Evolutionary conservation across 2,797 vertebrate species (phyloP).

Genomic region (Bucorvus abyssinicus): DNA sequence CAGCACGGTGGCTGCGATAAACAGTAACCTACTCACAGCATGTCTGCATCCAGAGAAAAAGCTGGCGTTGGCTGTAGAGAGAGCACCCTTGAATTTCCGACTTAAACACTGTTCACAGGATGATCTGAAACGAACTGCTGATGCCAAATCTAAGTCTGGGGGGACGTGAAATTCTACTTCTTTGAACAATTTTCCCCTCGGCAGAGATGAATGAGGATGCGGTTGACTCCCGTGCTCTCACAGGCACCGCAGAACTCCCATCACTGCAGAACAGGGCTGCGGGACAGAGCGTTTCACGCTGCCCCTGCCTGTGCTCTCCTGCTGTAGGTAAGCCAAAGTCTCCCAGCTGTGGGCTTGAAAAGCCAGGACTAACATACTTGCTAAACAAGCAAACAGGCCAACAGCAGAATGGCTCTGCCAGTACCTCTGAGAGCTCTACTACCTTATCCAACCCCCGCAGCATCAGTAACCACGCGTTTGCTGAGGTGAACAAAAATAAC

Average conservation of each 20-base stretch:
- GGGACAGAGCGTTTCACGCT: neutral
- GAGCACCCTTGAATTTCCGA: neutral
- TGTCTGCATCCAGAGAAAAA: neutral
- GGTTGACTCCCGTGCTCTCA: rapidly evolving
- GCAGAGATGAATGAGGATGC: neutral
- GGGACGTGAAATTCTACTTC: rapidly evolving
- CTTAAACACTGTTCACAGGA: neutral
- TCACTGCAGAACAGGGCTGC: neutral
- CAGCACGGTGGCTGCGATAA: rapidly evolving
- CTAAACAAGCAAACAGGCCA: neutral
- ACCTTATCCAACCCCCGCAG: neutral
- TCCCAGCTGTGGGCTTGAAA: neutral
- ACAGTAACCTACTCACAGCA: neutral
- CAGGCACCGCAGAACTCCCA: no score
- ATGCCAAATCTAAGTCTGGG: neutral
- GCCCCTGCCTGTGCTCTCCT: neutral
- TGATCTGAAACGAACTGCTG: neutral
- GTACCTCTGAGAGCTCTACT: neutral
- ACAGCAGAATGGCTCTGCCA: rapidly evolving
- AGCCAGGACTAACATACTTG: neutral
- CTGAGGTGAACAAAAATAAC: neutral
- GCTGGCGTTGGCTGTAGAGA: neutral
- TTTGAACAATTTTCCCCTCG: neutral
- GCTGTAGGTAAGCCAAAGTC: neutral
- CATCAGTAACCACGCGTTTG: neutral